These are phyloP conservation scores for Caloenas nicobarica DNA, from an alignment of 2,113 vertebrate species.

Conservation along the genomic window DNA sequence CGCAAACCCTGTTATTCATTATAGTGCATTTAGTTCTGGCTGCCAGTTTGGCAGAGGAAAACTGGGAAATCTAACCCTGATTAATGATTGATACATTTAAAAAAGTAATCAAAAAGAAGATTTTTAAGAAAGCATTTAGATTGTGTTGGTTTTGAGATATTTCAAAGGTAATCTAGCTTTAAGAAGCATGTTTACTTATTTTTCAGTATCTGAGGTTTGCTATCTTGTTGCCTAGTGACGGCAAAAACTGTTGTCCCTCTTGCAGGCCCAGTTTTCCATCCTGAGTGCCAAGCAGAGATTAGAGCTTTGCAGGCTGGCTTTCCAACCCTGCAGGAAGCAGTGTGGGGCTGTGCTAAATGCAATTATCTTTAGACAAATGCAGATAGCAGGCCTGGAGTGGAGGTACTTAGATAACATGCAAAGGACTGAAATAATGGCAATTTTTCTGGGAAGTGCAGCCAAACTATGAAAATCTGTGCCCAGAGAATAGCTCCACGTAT, in stretches of 20 bases:
- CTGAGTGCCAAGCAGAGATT: not conserved
- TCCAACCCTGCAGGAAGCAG: not conserved
- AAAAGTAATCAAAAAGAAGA: not conserved
- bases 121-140: not conserved
- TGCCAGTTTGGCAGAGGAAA: not conserved
- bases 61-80: not conserved
- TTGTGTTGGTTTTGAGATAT: not conserved
- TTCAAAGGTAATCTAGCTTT: not conserved
- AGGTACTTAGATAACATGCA: not conserved
- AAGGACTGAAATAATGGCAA: not conserved
- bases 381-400: not conserved
- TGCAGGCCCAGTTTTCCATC: not conserved
- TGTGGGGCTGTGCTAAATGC: fast-evolving
- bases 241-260: not conserved
- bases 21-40: not conserved
- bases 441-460: not conserved
- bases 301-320: not conserved
- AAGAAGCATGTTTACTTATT: not conserved
- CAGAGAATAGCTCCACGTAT: not conserved
- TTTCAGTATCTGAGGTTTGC: not conserved
- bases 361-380: not conserved
- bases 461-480: not conserved
- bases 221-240: not conserved
- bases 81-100: not conserved
- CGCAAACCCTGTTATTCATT: not conserved